These are phyloP conservation scores for Malurus cyaneus DNA, from an alignment of 2,113 vertebrate genomes.

Conservation along the genomic window DNA sequence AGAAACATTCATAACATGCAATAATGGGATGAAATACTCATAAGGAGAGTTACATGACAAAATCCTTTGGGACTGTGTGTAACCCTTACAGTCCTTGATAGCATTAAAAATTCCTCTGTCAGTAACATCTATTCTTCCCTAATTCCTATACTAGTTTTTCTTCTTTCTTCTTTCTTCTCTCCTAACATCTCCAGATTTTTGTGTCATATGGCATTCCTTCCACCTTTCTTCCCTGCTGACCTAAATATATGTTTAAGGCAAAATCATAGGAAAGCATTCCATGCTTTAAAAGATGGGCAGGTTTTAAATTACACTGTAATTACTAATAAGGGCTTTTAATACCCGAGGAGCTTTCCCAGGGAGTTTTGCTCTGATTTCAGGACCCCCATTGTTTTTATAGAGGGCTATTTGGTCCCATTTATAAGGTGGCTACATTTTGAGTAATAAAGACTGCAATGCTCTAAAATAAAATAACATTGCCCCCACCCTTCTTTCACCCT, in stretches of 20 bases:
- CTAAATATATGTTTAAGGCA: conserved; percentile 24
- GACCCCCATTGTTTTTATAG: neutral
- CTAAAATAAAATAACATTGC: neutral
- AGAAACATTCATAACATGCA: conserved; percentile 28
- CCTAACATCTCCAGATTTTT: neutral
- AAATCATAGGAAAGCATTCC: conserved; percentile 23
- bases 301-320: conserved; percentile 42
- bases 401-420: conserved; percentile 6
- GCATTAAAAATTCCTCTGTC: neutral
- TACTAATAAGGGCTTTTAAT: conserved; percentile 31
- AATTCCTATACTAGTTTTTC: neutral
- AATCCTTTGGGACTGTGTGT: conserved; percentile 1
- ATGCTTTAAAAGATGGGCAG: conserved; percentile 8
- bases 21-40: conserved; percentile 36
- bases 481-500: neutral
- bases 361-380: conserved; percentile 42
- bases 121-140: neutral
- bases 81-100: neutral
- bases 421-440: neutral
- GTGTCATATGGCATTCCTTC: neutral
- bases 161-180: neutral
- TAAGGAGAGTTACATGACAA: conserved; percentile 1
- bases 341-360: neutral
- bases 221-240: neutral
- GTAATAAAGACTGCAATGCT: neutral